Evolutionary conservation across 2,113 vertebrate genomes (phyloP), one percentile per base, ranked within the genome.

Genomic region (Saguinus imperator): DNA sequence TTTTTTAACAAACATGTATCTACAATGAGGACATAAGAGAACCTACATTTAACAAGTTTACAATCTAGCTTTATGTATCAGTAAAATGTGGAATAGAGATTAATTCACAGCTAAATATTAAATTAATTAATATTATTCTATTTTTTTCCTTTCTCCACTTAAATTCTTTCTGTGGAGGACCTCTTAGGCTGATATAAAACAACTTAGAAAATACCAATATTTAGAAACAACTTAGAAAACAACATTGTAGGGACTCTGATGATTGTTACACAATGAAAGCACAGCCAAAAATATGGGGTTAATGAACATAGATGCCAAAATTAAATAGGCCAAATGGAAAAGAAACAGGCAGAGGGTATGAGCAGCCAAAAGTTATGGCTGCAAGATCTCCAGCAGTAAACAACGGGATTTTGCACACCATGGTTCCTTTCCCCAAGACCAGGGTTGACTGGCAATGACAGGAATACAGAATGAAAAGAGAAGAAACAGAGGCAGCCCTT

Each of bases 311-410:
- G 96, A 85, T 52, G 97, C 97, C 97, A 97, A 76, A 94, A 95
- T 96, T 96, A 98, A 98, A 83, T 95, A 97, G 97, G 97, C 96
- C 97, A 96, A 97, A 97, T 80, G 58, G 96, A 97, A 93, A 89
- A 96, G 94, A 83, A 97, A 87, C 94, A 92, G 92, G 92, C 97
- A 85, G 17, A 82, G 73, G 52, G 66, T 13, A 81, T 77, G 82
- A 79, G 45, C 23, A 87, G 97, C 90, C 94, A 97, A 94, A 92
- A 97, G 85, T 94, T 84, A 95, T 0, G 0, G 37, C 95, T 95
- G 73, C 88, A 92, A 87, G 88, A 61, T 13, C 86, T 50, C 88
- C 87, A 20, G 68, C n/a, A 93, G 75, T 21, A 91, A 96, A 96
- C 96, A 97, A 96, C 8, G n/a, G 5, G 89, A 52, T 93, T 97